These are phyloP conservation scores for Eupristina koningsbergeri DNA, from an alignment of 1,140 invertebrate genomes.

Conservation along the genomic window DNA sequence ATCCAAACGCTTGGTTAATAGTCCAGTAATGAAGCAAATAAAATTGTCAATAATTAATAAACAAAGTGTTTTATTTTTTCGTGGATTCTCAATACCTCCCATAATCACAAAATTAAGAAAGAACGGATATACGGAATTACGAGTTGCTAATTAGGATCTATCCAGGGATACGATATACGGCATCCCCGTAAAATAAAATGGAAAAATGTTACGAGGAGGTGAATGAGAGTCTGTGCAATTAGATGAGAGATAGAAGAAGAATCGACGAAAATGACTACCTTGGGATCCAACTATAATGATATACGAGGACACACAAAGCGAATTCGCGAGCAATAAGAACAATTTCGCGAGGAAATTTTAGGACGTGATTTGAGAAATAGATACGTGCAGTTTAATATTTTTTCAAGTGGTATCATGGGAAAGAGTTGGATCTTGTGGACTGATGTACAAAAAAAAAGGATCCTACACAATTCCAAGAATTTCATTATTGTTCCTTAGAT, in stretches of 20 bases:
- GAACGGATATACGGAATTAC: neutral
- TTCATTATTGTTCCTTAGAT: neutral
- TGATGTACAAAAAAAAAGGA: neutral
- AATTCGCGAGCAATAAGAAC: constrained; percentile 27
- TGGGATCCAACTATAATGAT: constrained; percentile 23
- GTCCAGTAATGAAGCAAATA: neutral
- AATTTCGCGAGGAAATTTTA: constrained; percentile 43
- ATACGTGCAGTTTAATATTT: constrained; percentile 15
- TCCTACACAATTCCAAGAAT: neutral
- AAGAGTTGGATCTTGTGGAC: neutral
- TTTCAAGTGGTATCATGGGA: neutral
- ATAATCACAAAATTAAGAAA: neutral
- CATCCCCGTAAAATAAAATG: constrained; percentile 21
- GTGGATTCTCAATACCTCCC: neutral
- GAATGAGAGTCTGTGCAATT: neutral
- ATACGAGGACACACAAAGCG: neutral
- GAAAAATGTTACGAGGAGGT: neutral
- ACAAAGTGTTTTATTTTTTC: no score
- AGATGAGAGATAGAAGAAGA: neutral
- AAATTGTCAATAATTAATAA: neutral
- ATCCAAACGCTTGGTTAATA: no score
- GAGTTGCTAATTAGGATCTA: constrained; percentile 24
- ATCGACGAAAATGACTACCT: constrained; percentile 50
- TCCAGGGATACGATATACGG: constrained; percentile 11
- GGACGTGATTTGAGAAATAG: constrained; percentile 26